Base-by-base conservation (phyloP, 2,797 vertebrate species). In the Malacoctenus gilli region DNA sequence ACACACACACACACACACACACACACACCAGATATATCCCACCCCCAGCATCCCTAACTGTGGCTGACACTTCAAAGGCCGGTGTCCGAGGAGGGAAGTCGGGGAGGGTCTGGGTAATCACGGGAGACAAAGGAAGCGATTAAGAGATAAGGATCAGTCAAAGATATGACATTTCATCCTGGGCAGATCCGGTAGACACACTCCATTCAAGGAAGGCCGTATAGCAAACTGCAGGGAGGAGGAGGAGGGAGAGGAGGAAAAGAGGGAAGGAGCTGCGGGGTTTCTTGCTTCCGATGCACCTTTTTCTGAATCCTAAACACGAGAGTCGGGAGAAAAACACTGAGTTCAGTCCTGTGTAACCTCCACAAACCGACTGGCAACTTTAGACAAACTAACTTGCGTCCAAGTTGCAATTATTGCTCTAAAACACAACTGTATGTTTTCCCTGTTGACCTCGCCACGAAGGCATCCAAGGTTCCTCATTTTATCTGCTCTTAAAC, bases 111-210 rank as follows among this genome's bases (percentile, higher is more conserved):
- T 92, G 91, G 91, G 91, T 94, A 95, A 91, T 93, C 92, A 82
- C 87, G 79, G 93, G 94, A 94, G 89, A 96, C 95, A 96, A 97
- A 97, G 93, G 92, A 93, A 94, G 95, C 90, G 92, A 94, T 97
- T 95, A 94, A 93, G 92, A 95, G 95, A 97, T 96, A 96, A 96
- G 91, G 88, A 95, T 96, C 94, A 89, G 92, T 90, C 93, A 89
- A 89, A 92, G 92, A 96, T 95, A 95, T 94, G 95, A 96, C 94
- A 96, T 96, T 96, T 96, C 95, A 96, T 94, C 95, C 94, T 90
- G 85, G 93, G 90, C 91, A 92, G 92, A 94, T 93, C 93, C 89
- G 82, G 91, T 87, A 92, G 91, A 94, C 92, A 93, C 92, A 92
- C 93, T 94, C 93, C 93, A 92, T 94, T 92, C 92, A 93, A 89